phyloP scores from a whole-genome alignment of 2,113 vertebrate genomes.

The Melanotaenia duboulayi region DNA sequence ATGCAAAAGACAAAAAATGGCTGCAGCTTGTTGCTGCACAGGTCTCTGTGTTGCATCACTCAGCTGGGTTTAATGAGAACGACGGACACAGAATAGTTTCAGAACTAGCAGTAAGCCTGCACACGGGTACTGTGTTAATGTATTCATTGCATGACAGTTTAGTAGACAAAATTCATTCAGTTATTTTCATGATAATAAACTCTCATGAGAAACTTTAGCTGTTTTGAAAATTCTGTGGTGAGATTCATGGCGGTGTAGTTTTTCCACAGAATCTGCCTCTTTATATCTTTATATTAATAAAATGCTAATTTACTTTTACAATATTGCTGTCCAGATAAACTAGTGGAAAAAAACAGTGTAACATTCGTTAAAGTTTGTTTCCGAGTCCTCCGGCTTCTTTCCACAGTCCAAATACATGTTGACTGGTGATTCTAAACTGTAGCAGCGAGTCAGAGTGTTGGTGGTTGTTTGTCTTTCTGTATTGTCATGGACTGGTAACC shows the following conservation, averaged over 20 bases:
- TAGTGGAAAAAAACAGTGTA: background rate
- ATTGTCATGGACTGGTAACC: no score
- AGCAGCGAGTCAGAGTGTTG: no score
- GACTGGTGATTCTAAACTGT: no score
- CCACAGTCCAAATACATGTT: background rate
- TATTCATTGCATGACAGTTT: no score
- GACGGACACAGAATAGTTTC: background rate
- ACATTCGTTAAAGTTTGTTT: no score
- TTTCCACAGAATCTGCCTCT: background rate
- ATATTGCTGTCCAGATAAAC: background rate
- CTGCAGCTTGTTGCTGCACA: slow-evolving; percentile 19
- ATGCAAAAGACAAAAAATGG: slow-evolving; percentile 1
- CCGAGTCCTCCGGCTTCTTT: no score
- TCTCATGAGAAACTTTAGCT: background rate
- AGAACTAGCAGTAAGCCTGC: background rate
- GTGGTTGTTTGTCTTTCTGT: no score
- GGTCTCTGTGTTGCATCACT: slow-evolving; percentile 6
- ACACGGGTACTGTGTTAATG: no score
- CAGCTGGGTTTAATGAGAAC: background rate
- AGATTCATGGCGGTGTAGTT: background rate
- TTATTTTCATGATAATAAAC: background rate
- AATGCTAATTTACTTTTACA: background rate
- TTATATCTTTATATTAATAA: background rate
- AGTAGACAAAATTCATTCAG: background rate
- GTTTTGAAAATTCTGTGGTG: background rate